These are phyloP conservation scores for Andrena hattorfiana DNA, from an alignment of 2,888 invertebrate genomes.

Conservation along the genomic window DNA sequence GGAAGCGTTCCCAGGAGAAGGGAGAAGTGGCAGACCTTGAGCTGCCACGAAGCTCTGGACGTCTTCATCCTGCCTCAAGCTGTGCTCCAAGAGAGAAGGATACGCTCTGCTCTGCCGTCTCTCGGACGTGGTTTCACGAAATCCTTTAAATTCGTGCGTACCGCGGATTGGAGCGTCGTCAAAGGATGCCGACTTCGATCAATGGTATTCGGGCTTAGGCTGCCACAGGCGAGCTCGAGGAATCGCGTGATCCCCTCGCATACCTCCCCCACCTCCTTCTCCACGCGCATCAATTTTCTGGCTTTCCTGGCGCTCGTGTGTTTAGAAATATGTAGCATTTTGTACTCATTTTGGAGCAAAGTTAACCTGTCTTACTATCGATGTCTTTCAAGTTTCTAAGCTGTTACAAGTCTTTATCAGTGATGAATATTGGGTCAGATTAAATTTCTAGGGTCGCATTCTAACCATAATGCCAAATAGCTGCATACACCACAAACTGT, in stretches of 20 bases:
- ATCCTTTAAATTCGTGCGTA: constrained; percentile 74
- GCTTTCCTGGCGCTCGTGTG: not conserved
- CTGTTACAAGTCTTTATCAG: too few species aligned
- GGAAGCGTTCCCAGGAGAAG: constrained; percentile 72
- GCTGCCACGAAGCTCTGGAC: constrained; percentile 84
- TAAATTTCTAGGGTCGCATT: too few species aligned
- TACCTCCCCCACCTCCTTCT: constrained; percentile 19
- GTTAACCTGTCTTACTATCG: too few species aligned
- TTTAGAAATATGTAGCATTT: not conserved
- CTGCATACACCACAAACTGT: too few species aligned
- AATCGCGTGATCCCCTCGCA: constrained; percentile 57
- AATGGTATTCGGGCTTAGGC: constrained; percentile 55
- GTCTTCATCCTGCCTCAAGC: constrained; percentile 84
- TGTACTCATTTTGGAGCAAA: too few species aligned
- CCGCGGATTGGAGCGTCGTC: constrained; percentile 56
- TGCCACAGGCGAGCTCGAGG: constrained; percentile 53
- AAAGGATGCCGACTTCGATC: constrained; percentile 71
- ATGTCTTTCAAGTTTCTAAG: too few species aligned
- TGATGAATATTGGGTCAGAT: too few species aligned
- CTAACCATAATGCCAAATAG: too few species aligned
- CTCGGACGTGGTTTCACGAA: constrained; percentile 70
- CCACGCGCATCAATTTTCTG: not conserved
- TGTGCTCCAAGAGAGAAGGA: constrained; percentile 73
- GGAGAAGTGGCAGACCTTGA: constrained; percentile 84
- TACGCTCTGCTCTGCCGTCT: constrained; percentile 39